phyloP scores from a whole-genome alignment of 2,113 vertebrate species.

The Seriola aureovittata region DNA sequence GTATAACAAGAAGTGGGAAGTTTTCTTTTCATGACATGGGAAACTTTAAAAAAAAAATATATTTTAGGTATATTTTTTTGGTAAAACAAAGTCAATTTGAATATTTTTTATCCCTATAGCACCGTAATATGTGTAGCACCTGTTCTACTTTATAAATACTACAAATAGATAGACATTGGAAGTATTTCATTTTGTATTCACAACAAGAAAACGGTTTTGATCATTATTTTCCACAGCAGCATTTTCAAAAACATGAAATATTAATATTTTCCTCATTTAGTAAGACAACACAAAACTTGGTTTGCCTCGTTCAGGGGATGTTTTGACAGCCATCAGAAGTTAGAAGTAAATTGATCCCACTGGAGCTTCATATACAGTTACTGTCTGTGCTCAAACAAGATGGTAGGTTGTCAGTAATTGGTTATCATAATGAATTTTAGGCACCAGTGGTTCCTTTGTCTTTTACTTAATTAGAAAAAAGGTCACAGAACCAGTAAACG shows the following conservation, averaged over 20 bases:
- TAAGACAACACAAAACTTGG: conserved; percentile 32
- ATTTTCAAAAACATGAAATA: conserved; percentile 49
- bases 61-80: conserved; percentile 4
- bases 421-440: conserved; percentile 36
- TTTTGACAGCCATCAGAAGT: conserved; percentile 54
- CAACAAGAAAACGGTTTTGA: conserved; percentile 12
- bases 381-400: conserved; percentile 18
- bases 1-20: background rate
- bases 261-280: conserved; percentile 52
- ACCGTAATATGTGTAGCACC: background rate
- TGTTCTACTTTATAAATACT: background rate
- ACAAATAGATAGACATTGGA: conserved; percentile 10
- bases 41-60: background rate
- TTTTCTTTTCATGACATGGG: background rate
- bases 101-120: background rate
- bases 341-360: conserved; percentile 50
- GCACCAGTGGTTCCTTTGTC: background rate
- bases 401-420: conserved; percentile 35
- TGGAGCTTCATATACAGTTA: conserved; percentile 20
- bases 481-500: background rate
- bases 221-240: conserved; percentile 34
- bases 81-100: background rate
- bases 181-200: conserved; percentile 27
- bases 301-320: conserved; percentile 17
- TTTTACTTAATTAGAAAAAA: conserved; percentile 25